Evolutionary conservation across 2,113 vertebrate species (phyloP).

Genomic region (Pangasianodon hypophthalmus): DNA sequence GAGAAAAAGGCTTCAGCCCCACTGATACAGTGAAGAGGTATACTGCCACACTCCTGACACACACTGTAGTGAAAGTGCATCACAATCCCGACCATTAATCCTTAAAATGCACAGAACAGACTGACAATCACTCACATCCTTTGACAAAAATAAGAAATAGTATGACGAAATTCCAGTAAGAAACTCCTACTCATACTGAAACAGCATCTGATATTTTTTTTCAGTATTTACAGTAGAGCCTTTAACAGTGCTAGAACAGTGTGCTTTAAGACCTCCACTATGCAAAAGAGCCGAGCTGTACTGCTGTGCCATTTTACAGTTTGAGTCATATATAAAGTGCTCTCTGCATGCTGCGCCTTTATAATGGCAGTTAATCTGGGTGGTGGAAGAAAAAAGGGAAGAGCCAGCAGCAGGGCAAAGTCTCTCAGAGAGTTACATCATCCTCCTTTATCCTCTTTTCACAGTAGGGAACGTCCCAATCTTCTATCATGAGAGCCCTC

Average conservation of each 20-base stretch:
- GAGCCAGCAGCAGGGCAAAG: constrained; percentile 28
- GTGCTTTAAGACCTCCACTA: not conserved
- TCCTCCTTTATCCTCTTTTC: constrained; percentile 27
- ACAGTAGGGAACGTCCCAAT: constrained; percentile 27
- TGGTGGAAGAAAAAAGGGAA: constrained; percentile 31
- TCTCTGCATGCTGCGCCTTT: constrained; percentile 36
- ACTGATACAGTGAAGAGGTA: constrained; percentile 35
- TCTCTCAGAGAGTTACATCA: constrained; percentile 36
- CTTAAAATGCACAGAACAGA: constrained; percentile 15
- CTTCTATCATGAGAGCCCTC: constrained; percentile 28
- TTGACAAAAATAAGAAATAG: not conserved
- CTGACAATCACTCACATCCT: not conserved
- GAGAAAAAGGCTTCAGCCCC: constrained; percentile 22
- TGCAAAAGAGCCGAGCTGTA: constrained; percentile 20
- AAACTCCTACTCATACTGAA: not conserved
- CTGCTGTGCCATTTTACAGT: constrained; percentile 32
- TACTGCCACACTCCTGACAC: constrained; percentile 54
- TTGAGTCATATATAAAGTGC: constrained; percentile 14
- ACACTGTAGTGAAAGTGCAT: not conserved
- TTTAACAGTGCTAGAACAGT: not conserved
- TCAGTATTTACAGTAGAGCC: constrained; percentile 5
- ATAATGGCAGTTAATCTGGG: constrained; percentile 47
- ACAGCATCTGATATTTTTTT: not conserved
- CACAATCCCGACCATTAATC: constrained; percentile 37
- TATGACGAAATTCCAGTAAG: not conserved